phyloP scores from a whole-genome alignment of 1,140 invertebrate species.

The Danaus plexippus region DNA sequence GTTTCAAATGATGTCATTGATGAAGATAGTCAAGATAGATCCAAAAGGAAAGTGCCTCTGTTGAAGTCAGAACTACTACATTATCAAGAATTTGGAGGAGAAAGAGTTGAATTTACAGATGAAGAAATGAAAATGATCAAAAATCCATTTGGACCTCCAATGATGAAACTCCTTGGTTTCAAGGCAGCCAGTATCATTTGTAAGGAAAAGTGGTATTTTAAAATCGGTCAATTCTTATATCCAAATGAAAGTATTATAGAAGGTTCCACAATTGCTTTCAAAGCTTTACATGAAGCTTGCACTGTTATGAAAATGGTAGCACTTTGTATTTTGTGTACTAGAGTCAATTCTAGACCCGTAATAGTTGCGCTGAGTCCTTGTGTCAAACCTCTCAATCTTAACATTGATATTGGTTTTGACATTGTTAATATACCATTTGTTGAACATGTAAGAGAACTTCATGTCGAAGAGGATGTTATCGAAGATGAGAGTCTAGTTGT shows the following conservation, averaged over 20 bases:
- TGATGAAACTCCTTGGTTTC: slow-evolving; percentile 59
- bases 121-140: slow-evolving; percentile 48
- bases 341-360: slow-evolving; percentile 48
- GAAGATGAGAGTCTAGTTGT: slow-evolving; percentile 25
- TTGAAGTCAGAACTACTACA: slow-evolving; percentile 51
- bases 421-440: slow-evolving; percentile 54
- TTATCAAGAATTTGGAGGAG: slow-evolving; percentile 49
- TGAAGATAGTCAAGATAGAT: slow-evolving; percentile 26
- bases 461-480: slow-evolving; percentile 33
- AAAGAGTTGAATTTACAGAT: slow-evolving; percentile 50
- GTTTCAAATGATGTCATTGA: slow-evolving; percentile 23
- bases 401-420: slow-evolving; percentile 59
- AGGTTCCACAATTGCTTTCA: slow-evolving; percentile 57
- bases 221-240: slow-evolving; percentile 54
- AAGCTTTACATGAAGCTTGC: slow-evolving; percentile 57
- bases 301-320: slow-evolving; percentile 43
- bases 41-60: slow-evolving; percentile 41
- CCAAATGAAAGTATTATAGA: slow-evolving; percentile 56
- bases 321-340: slow-evolving; percentile 52
- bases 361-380: slow-evolving; percentile 53
- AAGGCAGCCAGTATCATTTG: slow-evolving; percentile 46
- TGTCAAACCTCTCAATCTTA: slow-evolving; percentile 37
- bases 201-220: slow-evolving; percentile 62
- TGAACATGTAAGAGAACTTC: slow-evolving; percentile 50
- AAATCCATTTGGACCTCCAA: slow-evolving; percentile 57